phyloP scores from a whole-genome alignment of 2,113 vertebrate species.

The Rhadina sibilatrix region DNA sequence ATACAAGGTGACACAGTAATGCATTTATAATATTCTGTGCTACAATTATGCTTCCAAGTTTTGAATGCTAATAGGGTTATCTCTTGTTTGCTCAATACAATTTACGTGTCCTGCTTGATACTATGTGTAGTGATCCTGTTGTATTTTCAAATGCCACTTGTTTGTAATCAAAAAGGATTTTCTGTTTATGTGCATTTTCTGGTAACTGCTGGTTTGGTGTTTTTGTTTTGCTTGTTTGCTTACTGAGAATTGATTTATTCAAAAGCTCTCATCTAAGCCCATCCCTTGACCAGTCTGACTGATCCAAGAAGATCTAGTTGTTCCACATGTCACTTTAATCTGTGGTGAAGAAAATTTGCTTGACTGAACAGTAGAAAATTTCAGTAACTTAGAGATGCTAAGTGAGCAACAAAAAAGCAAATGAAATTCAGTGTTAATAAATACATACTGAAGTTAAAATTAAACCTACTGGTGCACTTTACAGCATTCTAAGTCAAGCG shows the following conservation, averaged over 20 bases:
- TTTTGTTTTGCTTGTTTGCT: neutral
- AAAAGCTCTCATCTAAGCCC: neutral
- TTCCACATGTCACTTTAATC: neutral
- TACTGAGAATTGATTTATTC: neutral
- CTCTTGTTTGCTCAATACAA: neutral
- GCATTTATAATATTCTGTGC: neutral
- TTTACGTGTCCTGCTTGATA: neutral
- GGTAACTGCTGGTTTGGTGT: neutral
- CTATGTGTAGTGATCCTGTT: neutral
- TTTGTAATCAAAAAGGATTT: neutral
- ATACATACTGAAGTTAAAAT: neutral
- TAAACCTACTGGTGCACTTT: neutral
- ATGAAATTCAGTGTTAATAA: neutral
- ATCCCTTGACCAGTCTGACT: neutral
- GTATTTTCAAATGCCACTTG: neutral
- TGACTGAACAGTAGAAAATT: neutral
- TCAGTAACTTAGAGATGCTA: neutral
- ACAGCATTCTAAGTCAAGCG: neutral
- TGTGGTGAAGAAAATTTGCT: neutral
- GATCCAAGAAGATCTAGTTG: neutral
- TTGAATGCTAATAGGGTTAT: neutral
- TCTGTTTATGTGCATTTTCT: neutral
- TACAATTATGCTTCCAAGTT: neutral
- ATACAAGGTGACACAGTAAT: neutral
- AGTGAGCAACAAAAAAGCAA: neutral